phyloP scores from a whole-genome alignment of 2,888 invertebrate species.

The Marronus borbonicus region DNA sequence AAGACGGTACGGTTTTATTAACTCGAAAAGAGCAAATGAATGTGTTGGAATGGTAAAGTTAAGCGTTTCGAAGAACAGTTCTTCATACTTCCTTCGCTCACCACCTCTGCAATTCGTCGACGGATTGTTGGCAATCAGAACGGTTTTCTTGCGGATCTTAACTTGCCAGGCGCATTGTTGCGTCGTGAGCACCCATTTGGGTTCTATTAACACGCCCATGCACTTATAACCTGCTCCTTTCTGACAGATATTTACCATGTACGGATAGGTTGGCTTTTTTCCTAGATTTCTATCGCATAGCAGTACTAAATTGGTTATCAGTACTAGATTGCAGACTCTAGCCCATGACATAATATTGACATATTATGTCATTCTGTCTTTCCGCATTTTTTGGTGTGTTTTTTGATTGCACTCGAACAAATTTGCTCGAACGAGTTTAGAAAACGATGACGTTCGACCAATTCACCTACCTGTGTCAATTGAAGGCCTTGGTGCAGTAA shows the following conservation, averaged over 20 bases:
- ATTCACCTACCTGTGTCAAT: too few species aligned
- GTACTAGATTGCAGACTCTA: not conserved
- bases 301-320: not conserved
- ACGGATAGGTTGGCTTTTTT: not conserved
- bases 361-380: not conserved
- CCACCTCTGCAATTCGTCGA: not conserved
- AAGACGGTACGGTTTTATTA: not conserved
- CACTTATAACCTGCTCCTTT: not conserved
- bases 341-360: conserved; percentile 11
- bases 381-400: too few species aligned
- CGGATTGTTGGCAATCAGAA: not conserved
- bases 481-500: too few species aligned
- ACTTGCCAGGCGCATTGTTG: conserved; percentile 18
- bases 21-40: not conserved
- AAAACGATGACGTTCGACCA: too few species aligned
- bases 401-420: too few species aligned
- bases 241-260: conserved; percentile 7
- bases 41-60: not conserved
- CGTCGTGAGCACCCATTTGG: not conserved
- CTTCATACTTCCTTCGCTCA: not conserved
- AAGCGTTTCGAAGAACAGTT: not conserved
- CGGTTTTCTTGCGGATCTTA: too few species aligned
- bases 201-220: not conserved
- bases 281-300: not conserved
- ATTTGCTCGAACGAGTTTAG: too few species aligned